Conservation (phyloP, 2,113 vertebrate genomes). For the Boleophthalmus pectinirostris region DNA sequence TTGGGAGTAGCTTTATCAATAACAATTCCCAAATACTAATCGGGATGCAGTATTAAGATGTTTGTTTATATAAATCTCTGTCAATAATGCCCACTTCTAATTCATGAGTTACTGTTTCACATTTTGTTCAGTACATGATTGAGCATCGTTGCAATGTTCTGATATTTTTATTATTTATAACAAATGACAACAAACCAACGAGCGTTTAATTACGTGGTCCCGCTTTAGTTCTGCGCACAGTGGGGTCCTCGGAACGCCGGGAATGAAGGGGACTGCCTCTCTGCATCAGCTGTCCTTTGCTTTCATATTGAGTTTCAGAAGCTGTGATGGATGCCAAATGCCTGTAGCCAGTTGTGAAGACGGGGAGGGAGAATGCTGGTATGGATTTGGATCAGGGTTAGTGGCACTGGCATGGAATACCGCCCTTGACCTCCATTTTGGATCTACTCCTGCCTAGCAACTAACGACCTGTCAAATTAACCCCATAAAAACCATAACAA, state of each 20-base stretch:
- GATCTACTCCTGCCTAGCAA: constrained; percentile 26
- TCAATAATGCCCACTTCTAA: background rate
- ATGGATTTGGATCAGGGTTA: constrained; percentile 58
- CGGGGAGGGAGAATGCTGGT: constrained; percentile 35
- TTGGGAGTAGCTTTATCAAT: no score
- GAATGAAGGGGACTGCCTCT: constrained; percentile 52
- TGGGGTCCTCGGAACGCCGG: constrained; percentile 34
- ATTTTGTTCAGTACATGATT: constrained; percentile 25
- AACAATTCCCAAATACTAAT: no score
- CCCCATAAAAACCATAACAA: constrained; percentile 18
- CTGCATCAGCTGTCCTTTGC: constrained; percentile 85
- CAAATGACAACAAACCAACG: constrained; percentile 5
- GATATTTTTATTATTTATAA: background rate
- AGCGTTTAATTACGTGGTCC: constrained; percentile 14
- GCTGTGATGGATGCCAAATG: constrained; percentile 86
- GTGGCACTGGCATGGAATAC: constrained; percentile 50
- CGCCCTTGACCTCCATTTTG: constrained; percentile 65
- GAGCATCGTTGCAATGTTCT: constrained; percentile 22
- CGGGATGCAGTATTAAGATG: no score
- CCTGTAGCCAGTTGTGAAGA: constrained; percentile 89
- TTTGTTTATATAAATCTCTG: background rate
- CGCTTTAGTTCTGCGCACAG: constrained; percentile 18
- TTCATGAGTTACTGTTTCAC: background rate
- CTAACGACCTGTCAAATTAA: constrained; percentile 38
- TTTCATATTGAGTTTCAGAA: constrained; percentile 87